phyloP scores from a whole-genome alignment of 1,140 invertebrate genomes.

The Sinella curviseta region DNA sequence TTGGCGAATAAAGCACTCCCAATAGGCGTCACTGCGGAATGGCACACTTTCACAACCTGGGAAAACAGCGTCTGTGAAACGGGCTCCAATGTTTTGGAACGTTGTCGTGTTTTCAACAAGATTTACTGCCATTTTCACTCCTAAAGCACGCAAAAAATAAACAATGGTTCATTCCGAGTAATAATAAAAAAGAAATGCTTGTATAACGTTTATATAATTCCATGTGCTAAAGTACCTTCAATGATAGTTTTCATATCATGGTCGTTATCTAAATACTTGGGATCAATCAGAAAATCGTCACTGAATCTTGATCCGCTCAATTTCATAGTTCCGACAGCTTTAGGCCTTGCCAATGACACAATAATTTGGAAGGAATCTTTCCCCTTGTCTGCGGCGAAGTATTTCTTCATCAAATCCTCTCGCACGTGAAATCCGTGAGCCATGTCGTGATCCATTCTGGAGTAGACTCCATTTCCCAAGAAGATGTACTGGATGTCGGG shows the following conservation, averaged over 20 bases:
- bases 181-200: background rate
- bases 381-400: conserved; percentile 31
- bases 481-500: conserved; percentile 52
- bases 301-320: conserved; percentile 6
- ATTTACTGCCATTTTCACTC: conserved; percentile 30
- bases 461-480: conserved; percentile 24
- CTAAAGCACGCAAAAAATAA: background rate
- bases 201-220: no score
- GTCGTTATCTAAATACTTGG: conserved; percentile 34
- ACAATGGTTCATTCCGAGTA: background rate
- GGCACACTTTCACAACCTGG: conserved; percentile 39
- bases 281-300: conserved; percentile 33
- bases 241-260: conserved; percentile 30
- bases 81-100: conserved; percentile 28
- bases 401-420: conserved; percentile 33
- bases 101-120: conserved; percentile 35
- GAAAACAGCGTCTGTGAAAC: conserved; percentile 31
- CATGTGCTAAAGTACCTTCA: conserved; percentile 28
- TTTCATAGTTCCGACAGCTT: conserved; percentile 25
- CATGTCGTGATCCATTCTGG: conserved; percentile 26
- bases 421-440: conserved; percentile 37
- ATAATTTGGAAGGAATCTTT: conserved; percentile 39
- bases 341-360: conserved; percentile 40
- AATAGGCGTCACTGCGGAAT: conserved; percentile 78
- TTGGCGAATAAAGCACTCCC: conserved; percentile 74